These are phyloP conservation scores for Gortyna flavago DNA, from an alignment of 2,888 invertebrate species.

Conservation along the genomic window DNA sequence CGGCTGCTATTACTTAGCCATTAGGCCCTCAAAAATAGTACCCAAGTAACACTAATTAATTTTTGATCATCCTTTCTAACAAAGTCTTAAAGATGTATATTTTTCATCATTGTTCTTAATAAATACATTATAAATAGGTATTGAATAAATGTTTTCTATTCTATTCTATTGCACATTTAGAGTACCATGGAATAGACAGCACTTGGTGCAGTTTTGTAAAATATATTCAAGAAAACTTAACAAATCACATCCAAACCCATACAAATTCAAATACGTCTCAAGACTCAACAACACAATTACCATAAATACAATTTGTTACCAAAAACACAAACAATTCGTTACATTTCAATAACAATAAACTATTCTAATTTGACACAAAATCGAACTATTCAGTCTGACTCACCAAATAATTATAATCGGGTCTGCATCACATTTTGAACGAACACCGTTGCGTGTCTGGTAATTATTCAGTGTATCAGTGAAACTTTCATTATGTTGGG, in stretches of 20 bases:
- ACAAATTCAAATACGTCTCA: constrained; percentile 42
- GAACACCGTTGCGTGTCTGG: constrained; percentile 79
- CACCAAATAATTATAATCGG: constrained; percentile 69
- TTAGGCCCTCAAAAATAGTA: neutral
- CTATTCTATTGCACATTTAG: too few relatives aligned
- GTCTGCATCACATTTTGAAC: constrained; percentile 72
- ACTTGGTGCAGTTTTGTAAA: neutral
- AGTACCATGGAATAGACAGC: neutral
- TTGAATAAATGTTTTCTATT: too few relatives aligned
- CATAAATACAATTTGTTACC: constrained; percentile 50
- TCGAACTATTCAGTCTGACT: constrained; percentile 66
- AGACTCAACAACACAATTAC: constrained; percentile 19
- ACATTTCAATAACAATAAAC: constrained; percentile 62
- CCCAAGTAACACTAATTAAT: too few relatives aligned
- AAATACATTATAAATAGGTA: neutral
- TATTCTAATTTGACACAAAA: constrained; percentile 65
- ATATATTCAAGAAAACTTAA: constrained; percentile 12
- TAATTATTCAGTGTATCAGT: constrained; percentile 74
- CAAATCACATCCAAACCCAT: constrained; percentile 9
- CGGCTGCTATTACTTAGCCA: too few relatives aligned
- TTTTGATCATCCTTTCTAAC: neutral
- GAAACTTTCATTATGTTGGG: constrained; percentile 68
- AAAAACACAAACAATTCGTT: constrained; percentile 50
- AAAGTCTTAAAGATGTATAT: neutral
- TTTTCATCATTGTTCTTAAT: too few relatives aligned